Conservation (phyloP, 2,888 invertebrate species). For the Bruchidius siliquastri region DNA sequence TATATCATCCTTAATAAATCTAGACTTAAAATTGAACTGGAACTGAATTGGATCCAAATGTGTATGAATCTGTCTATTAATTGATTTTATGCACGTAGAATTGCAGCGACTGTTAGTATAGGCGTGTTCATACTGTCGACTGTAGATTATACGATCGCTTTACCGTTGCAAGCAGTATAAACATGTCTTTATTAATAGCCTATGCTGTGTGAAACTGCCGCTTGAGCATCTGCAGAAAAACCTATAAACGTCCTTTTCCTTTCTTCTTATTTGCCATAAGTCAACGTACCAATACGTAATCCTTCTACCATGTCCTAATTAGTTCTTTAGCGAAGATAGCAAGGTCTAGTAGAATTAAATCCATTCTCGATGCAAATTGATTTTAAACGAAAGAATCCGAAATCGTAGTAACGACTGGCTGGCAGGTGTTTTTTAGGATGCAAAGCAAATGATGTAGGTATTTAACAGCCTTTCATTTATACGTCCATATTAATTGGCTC, state of each 20-base stretch:
- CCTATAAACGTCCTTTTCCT: neutral
- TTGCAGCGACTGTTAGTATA: too few species aligned
- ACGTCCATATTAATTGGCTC: neutral
- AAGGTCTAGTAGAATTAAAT: conserved; percentile 9
- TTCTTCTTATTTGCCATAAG: neutral
- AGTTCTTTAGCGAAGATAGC: neutral
- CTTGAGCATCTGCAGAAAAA: neutral
- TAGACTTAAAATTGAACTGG: too few species aligned
- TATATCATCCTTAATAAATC: too few species aligned
- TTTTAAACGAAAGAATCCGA: neutral
- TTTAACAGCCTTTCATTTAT: neutral
- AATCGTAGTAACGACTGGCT: neutral
- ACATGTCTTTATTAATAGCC: too few species aligned
- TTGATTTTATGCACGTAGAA: too few species aligned
- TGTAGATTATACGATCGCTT: too few species aligned
- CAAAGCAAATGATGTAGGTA: neutral
- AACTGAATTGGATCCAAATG: too few species aligned
- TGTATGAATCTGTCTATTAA: too few species aligned
- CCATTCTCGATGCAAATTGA: neutral
- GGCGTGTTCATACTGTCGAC: too few species aligned
- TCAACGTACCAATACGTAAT: neutral
- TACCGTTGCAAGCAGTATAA: too few species aligned
- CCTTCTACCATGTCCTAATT: neutral
- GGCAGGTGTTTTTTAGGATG: neutral
- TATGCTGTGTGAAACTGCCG: too few species aligned